Conservation (phyloP, 2,888 invertebrate genomes). For the Drosophila subquinaria region DNA sequence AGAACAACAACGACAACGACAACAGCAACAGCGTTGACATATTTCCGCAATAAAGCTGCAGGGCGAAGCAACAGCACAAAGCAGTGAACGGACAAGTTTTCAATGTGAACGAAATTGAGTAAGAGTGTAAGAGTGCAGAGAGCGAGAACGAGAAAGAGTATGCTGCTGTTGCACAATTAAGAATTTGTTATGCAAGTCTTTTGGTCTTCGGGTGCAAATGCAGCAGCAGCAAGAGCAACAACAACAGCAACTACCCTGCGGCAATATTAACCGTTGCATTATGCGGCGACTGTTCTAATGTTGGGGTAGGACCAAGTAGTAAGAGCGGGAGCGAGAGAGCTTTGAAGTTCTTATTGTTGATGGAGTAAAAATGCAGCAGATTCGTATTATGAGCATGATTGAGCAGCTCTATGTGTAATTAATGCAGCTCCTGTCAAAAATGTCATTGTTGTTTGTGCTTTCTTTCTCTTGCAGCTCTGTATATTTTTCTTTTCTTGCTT, state of each 20-base stretch:
- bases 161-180: slow-evolving; percentile 75
- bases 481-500: slow-evolving; percentile 6
- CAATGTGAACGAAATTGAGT: slow-evolving; percentile 39
- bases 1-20: slow-evolving; percentile 27
- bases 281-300: slow-evolving; percentile 47
- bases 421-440: slow-evolving; percentile 52
- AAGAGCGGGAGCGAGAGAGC: slow-evolving; percentile 8
- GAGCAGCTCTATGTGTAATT: slow-evolving; percentile 53
- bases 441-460: slow-evolving; percentile 23
- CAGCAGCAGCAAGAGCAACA: slow-evolving; percentile 10
- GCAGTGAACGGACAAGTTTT: slow-evolving; percentile 58
- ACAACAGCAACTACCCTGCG: slow-evolving; percentile 34
- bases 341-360: slow-evolving; percentile 37
- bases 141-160: slow-evolving; percentile 10
- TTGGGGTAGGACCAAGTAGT: slow-evolving; percentile 68
- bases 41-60: slow-evolving; percentile 76
- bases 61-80: slow-evolving; percentile 57
- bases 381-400: slow-evolving; percentile 40
- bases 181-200: slow-evolving; percentile 80
- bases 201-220: slow-evolving; percentile 54
- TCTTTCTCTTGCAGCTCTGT: neutral
- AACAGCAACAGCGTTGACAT: slow-evolving; percentile 63
- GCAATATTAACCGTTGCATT: slow-evolving; percentile 58
- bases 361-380: slow-evolving; percentile 3
- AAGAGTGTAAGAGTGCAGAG: slow-evolving; percentile 5